Conservation (phyloP, 2,113 vertebrate species). For the Fregata magnificens region DNA sequence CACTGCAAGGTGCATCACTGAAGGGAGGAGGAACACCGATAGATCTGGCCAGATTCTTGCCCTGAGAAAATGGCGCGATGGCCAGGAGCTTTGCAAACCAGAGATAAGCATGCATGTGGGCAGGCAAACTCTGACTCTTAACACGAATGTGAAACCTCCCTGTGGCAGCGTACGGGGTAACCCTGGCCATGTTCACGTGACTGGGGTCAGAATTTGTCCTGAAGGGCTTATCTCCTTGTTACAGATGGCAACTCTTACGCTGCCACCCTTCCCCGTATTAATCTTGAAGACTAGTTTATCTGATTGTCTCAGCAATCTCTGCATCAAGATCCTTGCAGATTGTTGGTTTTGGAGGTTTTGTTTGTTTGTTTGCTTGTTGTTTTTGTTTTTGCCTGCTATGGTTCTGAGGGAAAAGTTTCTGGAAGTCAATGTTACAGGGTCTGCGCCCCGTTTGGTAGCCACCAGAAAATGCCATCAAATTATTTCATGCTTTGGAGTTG, state of each 20-base stretch:
- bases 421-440: not conserved
- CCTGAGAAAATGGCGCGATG: not conserved
- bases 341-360: not conserved
- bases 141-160: not conserved
- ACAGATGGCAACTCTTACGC: not conserved
- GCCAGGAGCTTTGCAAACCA: not conserved
- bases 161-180: not conserved
- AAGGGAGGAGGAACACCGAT: not conserved
- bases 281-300: not conserved
- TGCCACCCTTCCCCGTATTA: not conserved
- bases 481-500: not conserved
- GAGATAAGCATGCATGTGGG: not conserved
- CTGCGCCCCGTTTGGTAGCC: not conserved
- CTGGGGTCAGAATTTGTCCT: not conserved
- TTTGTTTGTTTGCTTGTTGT: not conserved
- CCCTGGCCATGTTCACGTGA: fast-evolving
- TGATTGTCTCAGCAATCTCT: not conserved
- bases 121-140: not conserved
- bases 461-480: not conserved
- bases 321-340: not conserved
- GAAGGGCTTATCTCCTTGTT: not conserved
- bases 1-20: fast-evolving
- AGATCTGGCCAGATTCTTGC: not conserved
- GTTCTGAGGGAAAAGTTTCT: not conserved
- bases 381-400: not conserved